Base-by-base conservation (phyloP, 2,797 vertebrate species). In the Cynopterus sphinx region DNA sequence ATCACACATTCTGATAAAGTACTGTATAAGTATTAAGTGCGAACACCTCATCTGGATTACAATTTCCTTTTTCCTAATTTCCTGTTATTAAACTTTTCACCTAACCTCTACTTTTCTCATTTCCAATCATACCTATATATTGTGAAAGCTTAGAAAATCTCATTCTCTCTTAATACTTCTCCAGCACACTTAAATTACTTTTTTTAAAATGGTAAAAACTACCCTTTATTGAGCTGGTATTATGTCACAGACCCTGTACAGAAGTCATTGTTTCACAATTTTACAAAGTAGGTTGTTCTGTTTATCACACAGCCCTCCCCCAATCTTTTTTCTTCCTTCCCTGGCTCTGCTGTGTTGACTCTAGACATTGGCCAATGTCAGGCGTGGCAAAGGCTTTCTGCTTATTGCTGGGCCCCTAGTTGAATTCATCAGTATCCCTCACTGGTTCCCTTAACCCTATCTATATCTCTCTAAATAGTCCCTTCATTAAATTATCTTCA, bases 81-180 rank as follows among this genome's bases (percentile, higher is more conserved):
- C 67, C 33, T 63, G 3, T 46, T 89, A 75, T 33, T 24, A 67
- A 97, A 84, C 36, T 79, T 93, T 91, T 67, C 85, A 93, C 55
- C 24, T 90, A 95, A 68, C 11, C 21, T 93, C n/a, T 78, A 51
- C 11, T 81, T 85, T 71, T 73, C 33, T 81, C 74, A 19, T 71
- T 96, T 96, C 21, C n/a, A 89, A 6, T 78, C 63, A 90, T 1
- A 86, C 28, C 21, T 67, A 68, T 6, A 31, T 41, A 86, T 26
- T 87, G 77, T 39, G 15, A 96, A 90, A 94, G 36, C 36, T 70
- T 33, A 92, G 36, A 70, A 61, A 61, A 78, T 39, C 26, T 87
- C 74, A 55, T 26, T 68, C 43, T 70, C 15, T 94, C 55, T 65
- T 2, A 83, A 51, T 2, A 92, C 9, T 5, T 21, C 16, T 89